A percentile compares a stretch with the other conserved stretches of the same genome.
Conservation (phyloP, 2,113 vertebrate species). For the Nerophis ophidion region DNA sequence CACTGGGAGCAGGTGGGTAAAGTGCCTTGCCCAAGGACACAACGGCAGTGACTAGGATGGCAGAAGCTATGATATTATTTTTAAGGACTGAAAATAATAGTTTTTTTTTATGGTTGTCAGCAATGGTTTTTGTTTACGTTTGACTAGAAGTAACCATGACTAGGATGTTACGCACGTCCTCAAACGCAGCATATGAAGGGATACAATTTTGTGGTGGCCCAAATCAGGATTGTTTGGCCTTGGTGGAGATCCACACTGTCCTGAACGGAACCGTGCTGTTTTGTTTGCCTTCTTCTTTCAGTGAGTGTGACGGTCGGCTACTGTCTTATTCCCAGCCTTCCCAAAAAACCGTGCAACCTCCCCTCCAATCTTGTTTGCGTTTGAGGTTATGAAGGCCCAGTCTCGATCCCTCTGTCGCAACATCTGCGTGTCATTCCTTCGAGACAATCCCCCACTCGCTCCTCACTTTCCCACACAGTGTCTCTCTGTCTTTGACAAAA, state of each 20-base stretch:
- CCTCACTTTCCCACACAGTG: constrained; percentile 36
- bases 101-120: background rate
- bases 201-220: background rate
- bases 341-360: constrained; percentile 10
- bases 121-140: background rate
- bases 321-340: constrained; percentile 16
- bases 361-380: constrained; percentile 5
- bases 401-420: constrained; percentile 10
- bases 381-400: constrained; percentile 3
- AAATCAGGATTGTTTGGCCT: constrained; percentile 2
- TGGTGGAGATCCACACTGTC: background rate
- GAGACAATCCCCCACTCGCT: constrained; percentile 27
- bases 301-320: constrained; percentile 12
- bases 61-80: too few relatives aligned
- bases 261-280: background rate
- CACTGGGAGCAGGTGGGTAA: too few relatives aligned
- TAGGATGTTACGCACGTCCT: background rate
- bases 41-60: too few relatives aligned
- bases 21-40: too few relatives aligned
- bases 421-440: constrained; percentile 24
- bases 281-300: background rate
- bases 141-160: background rate
- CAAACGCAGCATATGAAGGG: background rate
- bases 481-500: constrained; percentile 40
- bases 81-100: too few relatives aligned